These are phyloP conservation scores for Promerops cafer DNA, from an alignment of 2,113 vertebrate genomes.

Conservation along the genomic window DNA sequence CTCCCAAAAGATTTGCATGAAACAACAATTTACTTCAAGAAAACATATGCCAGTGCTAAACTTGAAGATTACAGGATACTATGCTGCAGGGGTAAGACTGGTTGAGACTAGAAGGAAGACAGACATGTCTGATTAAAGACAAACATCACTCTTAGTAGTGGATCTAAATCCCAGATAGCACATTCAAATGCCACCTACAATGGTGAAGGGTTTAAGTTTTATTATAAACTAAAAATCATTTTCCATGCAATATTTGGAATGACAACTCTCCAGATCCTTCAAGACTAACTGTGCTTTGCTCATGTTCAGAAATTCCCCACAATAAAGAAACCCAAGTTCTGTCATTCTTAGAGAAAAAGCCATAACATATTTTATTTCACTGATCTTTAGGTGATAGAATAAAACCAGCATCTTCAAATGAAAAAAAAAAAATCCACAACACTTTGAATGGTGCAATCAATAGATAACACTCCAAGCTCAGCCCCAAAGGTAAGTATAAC, in stretches of 20 bases:
- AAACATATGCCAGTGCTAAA: background rate
- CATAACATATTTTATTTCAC: background rate
- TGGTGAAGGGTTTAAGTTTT: background rate
- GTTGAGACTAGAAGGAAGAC: background rate
- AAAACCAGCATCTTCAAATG: background rate
- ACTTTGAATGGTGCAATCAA: background rate
- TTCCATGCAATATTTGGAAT: background rate
- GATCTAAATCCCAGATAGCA: background rate
- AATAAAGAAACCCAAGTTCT: background rate
- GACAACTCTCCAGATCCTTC: background rate
- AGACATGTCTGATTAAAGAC: background rate
- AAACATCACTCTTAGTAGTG: background rate
- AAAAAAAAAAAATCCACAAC: background rate
- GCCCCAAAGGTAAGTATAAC: background rate
- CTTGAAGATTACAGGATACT: background rate
- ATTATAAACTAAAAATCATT: background rate
- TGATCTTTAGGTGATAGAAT: background rate
- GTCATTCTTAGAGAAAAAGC: background rate
- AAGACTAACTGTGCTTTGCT: background rate
- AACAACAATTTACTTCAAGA: background rate
- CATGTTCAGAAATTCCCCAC: background rate
- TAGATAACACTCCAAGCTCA: background rate
- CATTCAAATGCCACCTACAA: background rate
- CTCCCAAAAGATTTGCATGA: slow-evolving; percentile 26
- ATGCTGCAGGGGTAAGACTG: background rate